A percentile compares a stretch with the other conserved stretches of the same genome.
Conservation (phyloP, 2,888 invertebrate species). For the Oligia strigilis region DNA sequence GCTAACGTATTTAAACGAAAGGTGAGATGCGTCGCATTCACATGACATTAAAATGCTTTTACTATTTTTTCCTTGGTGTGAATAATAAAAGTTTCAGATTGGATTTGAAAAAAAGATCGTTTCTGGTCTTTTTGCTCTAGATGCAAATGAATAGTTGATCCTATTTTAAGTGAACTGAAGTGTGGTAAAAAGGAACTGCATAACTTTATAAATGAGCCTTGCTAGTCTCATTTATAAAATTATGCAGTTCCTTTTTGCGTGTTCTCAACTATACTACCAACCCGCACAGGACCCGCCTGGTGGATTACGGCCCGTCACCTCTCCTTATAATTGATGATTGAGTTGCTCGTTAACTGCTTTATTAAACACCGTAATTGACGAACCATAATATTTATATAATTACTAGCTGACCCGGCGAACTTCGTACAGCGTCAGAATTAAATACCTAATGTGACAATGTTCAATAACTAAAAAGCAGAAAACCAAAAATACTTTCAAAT, state of each 20-base stretch:
- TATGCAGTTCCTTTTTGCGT: too few species aligned
- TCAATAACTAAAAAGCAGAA: too few species aligned
- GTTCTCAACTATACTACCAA: too few species aligned
- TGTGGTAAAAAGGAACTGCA: background rate
- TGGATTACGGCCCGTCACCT: too few species aligned
- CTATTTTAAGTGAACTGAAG: background rate
- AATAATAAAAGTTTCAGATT: conserved; percentile 14
- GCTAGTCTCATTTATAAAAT: too few species aligned
- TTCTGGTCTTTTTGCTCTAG: background rate
- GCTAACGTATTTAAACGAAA: conserved; percentile 64
- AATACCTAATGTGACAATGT: too few species aligned
- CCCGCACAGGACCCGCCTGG: too few species aligned
- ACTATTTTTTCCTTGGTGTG: conserved; percentile 31
- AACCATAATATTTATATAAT: background rate
- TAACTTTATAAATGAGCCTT: background rate
- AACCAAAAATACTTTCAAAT: too few species aligned
- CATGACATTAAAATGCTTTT: conserved; percentile 49
- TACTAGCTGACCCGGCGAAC: background rate
- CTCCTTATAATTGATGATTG: background rate
- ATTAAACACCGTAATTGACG: background rate
- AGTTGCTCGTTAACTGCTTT: background rate
- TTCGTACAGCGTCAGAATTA: too few species aligned
- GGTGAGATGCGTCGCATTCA: conserved; percentile 37
- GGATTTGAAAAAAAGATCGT: background rate
- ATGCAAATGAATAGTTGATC: background rate